Conservation (phyloP, 2,888 invertebrate genomes). For the Falcaria lacertinaria region DNA sequence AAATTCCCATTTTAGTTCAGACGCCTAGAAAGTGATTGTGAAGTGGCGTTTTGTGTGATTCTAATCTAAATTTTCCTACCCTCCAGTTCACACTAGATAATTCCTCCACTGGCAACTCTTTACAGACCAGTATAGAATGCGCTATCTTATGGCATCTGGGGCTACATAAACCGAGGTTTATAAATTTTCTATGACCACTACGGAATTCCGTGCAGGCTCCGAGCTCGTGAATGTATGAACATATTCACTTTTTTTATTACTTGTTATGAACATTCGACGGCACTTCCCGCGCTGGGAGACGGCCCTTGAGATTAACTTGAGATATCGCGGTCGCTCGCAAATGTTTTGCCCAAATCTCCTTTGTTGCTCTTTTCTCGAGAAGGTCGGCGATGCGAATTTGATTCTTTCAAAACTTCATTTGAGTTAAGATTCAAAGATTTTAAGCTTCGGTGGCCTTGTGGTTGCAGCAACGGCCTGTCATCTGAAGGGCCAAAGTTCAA, state of each 20-base stretch:
- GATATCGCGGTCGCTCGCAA: not conserved
- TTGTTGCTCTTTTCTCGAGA: not conserved
- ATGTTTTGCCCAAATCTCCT: not conserved
- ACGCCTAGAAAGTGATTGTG: too few species aligned
- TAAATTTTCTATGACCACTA: conserved; percentile 6
- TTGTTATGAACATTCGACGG: conserved; percentile 41
- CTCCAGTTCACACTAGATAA: not conserved
- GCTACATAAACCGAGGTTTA: not conserved
- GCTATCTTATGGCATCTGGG: not conserved
- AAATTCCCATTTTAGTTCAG: too few species aligned
- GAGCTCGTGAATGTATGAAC: conserved; percentile 44
- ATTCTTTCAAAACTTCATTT: too few species aligned
- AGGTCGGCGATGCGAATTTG: too few species aligned
- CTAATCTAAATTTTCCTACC: not conserved
- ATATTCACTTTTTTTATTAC: conserved; percentile 48
- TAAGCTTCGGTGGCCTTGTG: too few species aligned
- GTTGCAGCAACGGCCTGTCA: too few species aligned
- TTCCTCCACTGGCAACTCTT: not conserved
- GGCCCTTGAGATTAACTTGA: not conserved
- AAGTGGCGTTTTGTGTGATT: not conserved
- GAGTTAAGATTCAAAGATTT: too few species aligned
- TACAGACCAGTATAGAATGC: too few species aligned
- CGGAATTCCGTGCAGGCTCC: conserved; percentile 17
- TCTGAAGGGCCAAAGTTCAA: too few species aligned
- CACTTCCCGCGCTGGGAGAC: conserved; percentile 13